Percentiles rank a stretch among this genome's conserved stretches.
Evolutionary conservation across 2,797 vertebrate genomes (phyloP).

Genomic region (Rhabdophis nuchalis): DNA sequence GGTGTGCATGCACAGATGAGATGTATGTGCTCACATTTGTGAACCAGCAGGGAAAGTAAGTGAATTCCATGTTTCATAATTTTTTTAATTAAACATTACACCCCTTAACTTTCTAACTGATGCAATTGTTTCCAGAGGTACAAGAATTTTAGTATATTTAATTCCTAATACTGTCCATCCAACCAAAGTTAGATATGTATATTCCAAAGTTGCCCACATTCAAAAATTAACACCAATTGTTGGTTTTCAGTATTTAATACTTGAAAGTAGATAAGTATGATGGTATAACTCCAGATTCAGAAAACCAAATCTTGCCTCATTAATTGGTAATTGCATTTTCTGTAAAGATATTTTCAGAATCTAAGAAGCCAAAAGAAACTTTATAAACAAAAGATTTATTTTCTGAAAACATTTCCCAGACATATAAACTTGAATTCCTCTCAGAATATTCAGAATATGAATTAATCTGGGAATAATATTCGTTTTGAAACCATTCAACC

Average conservation of each 20-base stretch:
- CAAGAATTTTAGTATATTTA: too few relatives aligned
- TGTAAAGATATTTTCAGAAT: not conserved
- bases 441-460: not conserved
- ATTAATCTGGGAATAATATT: not conserved
- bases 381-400: not conserved
- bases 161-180: too few relatives aligned
- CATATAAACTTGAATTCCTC: not conserved
- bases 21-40: too few relatives aligned
- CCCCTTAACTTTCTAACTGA: not conserved
- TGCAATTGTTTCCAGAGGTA: not conserved
- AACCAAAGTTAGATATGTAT: not conserved
- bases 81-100: not conserved
- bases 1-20: too few relatives aligned
- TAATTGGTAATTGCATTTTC: not conserved
- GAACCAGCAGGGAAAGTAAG: too few relatives aligned
- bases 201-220: not conserved
- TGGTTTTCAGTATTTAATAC: not conserved
- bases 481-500: not conserved
- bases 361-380: not conserved
- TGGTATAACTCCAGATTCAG: not conserved
- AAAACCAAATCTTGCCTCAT: not conserved
- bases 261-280: not conserved
- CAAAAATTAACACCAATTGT: not conserved
- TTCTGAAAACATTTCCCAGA: not conserved
- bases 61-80: too few relatives aligned